Evolutionary conservation across 2,797 vertebrate species (phyloP).

Genomic region (Onychomys torridus): DNA sequence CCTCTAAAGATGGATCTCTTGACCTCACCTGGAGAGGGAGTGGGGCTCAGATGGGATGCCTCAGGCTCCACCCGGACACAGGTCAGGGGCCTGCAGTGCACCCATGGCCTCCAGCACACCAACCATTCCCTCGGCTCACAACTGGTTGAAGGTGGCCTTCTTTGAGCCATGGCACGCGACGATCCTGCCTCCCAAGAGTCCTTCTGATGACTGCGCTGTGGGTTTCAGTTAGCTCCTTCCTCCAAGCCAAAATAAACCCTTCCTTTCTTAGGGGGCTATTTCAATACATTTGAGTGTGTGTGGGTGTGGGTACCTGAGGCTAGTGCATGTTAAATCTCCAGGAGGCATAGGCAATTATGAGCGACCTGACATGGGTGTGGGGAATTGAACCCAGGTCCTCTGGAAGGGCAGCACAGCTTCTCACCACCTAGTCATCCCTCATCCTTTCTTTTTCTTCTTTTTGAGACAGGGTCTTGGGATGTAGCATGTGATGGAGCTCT

Average conservation of each 20-base stretch:
- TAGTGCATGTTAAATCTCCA: neutral
- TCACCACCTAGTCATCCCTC: neutral
- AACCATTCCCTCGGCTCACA: neutral
- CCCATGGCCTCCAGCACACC: neutral
- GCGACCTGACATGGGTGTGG: neutral
- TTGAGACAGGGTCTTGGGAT: neutral
- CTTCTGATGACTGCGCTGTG: neutral
- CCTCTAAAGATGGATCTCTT: conserved; percentile 89
- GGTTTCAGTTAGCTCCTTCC: neutral
- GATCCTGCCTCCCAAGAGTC: neutral
- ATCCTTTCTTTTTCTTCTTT: too few relatives aligned
- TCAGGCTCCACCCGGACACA: neutral
- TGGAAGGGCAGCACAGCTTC: neutral
- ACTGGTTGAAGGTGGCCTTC: neutral
- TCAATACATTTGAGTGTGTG: neutral
- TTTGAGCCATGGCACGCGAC: neutral
- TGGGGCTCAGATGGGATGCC: neutral
- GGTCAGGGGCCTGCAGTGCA: neutral
- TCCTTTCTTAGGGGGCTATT: conserved; percentile 9
- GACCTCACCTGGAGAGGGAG: conserved; percentile 83
- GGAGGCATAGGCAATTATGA: neutral
- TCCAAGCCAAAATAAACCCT: conserved; percentile 31
- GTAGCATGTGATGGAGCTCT: neutral
- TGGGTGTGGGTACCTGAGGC: neutral
- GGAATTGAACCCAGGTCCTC: neutral